Percentiles rank a stretch among this genome's conserved stretches.
These are phyloP conservation scores for Chrysodeixis includens DNA, from an alignment of 2,888 invertebrate genomes.

Conservation along the genomic window DNA sequence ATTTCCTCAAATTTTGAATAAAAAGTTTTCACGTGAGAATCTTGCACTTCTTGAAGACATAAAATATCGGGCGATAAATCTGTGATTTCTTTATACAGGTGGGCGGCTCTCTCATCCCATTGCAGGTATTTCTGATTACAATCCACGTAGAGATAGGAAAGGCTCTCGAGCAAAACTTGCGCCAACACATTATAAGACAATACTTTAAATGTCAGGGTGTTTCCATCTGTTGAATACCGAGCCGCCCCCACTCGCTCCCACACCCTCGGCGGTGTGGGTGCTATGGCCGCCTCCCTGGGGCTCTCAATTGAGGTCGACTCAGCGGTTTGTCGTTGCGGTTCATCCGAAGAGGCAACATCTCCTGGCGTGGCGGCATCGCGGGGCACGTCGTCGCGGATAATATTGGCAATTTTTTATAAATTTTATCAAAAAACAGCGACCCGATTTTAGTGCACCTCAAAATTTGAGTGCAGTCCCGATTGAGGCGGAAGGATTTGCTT, in stretches of 20 bases:
- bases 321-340: background rate
- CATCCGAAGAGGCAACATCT: constrained; percentile 1
- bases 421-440: background rate
- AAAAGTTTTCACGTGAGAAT: constrained; percentile 8
- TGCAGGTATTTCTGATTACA: background rate
- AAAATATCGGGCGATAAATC: constrained; percentile 22
- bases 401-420: background rate
- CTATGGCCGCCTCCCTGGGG: constrained; percentile 9
- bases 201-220: background rate
- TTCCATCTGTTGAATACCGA: background rate
- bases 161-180: background rate
- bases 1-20: constrained; percentile 11
- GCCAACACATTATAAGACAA: background rate
- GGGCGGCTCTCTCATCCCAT: constrained; percentile 8
- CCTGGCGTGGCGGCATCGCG: background rate
- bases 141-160: background rate
- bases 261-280: constrained; percentile 1
- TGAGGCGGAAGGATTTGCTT: background rate
- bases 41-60: constrained; percentile 23
- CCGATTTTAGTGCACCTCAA: background rate
- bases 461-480: background rate
- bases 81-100: constrained; percentile 15
- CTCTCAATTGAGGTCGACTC: background rate
- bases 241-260: constrained; percentile 5
- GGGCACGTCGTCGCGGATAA: background rate